A percentile compares a stretch with the other conserved stretches of the same genome.
Evolutionary conservation across 2,797 vertebrate species (phyloP).

Genomic region (Chelidonichthys spinosus): DNA sequence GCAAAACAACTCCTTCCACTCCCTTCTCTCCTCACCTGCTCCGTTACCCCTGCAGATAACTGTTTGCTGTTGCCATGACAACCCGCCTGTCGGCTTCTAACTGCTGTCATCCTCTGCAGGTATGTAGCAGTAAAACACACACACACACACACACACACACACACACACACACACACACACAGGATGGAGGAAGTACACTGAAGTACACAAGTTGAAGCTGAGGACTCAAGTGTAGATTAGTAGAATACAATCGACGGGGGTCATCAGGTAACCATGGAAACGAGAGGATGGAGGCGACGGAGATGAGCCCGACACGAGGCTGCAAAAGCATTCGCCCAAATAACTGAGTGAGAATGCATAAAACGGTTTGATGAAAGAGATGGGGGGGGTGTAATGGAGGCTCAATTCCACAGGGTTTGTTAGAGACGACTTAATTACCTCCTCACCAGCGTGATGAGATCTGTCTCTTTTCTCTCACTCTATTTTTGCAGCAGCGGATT

Average conservation of each 20-base stretch:
- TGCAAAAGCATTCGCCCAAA: conserved; percentile 13
- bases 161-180: too few relatives aligned
- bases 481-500: conserved; percentile 50
- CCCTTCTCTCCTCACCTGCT: conserved; percentile 39
- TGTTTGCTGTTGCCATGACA: conserved; percentile 75
- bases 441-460: conserved; percentile 62
- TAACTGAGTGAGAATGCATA: conserved; percentile 24
- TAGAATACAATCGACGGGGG: conserved; percentile 48
- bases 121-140: not conserved
- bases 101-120: conserved; percentile 51
- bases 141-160: too few relatives aligned
- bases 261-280: conserved; percentile 80
- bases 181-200: not conserved
- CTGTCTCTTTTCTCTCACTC: conserved; percentile 49
- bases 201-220: not conserved
- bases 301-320: not conserved
- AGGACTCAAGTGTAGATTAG: conserved; percentile 16
- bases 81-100: conserved; percentile 49
- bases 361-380: conserved; percentile 41
- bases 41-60: conserved; percentile 51
- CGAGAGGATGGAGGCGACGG: conserved; percentile 25
- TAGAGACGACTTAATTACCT: conserved; percentile 80
- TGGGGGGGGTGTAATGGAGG: conserved; percentile 50
- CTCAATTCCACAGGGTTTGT: conserved; percentile 62
- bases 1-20: conserved; percentile 16